Evolutionary conservation across 2,888 invertebrate species (phyloP), one percentile per base, ranked within the genome.

Genomic region (Sympetrum striolatum): DNA sequence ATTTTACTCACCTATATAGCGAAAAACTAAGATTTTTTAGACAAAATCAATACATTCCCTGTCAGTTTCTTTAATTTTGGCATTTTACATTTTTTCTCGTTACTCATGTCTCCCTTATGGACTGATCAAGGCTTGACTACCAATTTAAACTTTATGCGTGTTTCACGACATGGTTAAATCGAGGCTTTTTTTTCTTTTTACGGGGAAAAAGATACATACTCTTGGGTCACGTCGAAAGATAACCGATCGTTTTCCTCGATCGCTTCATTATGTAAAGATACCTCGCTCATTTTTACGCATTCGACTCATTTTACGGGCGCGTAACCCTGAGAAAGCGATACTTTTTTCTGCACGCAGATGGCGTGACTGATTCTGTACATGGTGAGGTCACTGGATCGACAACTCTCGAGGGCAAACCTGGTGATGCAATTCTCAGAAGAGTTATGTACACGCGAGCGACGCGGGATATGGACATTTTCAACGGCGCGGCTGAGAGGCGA

Each of bases 351-450:
- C 12, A 39, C 81, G n/a, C 81, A 8, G 81, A 25, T 58, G 60
- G 86, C 86, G 86, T 86, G 86, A 86, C 48, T 60, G n/a, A 64
- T 37, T 86, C 86, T 39, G 35, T 73, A 37, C 60, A 31, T 60
- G 37, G 86, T 86, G 86, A 86, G 86, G 86, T 86, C 86, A 86
- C 60, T 86, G 86, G 86, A 86, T 86, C 86, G 86, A n/a, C 8
- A 12, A 22, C 86, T 60, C 37, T 39, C 86, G 39, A 60, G 86
- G 80, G 39, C 37, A 44, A 39, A 39, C 18, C 35, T 10, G 37
- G 48, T 86, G 86, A 60, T 60, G 86, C n/a, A 86, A 86, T n/a
- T 58, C 37, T n/a, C 25, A 18, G 14, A 25, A 25, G 81, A 81
- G 44, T 81, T n/a, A 48, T 81, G n/a, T 73, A 8, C 48, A 44